These are phyloP conservation scores for Campoletis sonorensis DNA, from an alignment of 1,140 invertebrate species.

Conservation along the genomic window DNA sequence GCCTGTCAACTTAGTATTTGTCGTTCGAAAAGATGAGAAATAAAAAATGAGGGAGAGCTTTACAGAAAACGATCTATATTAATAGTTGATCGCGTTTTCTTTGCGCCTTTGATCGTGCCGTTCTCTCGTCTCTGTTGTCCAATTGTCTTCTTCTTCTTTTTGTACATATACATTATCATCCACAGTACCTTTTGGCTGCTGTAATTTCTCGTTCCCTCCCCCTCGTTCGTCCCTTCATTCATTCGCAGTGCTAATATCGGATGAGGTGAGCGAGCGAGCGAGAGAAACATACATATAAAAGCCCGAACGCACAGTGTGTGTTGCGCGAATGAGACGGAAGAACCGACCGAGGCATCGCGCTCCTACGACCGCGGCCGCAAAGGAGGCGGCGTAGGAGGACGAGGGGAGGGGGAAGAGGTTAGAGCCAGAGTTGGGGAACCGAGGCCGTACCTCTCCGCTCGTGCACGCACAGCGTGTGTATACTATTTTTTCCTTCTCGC, in stretches of 20 bases:
- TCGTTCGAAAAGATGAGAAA: background rate
- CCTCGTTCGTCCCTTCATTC: background rate
- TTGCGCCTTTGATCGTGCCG: background rate
- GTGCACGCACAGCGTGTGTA: constrained; percentile 13
- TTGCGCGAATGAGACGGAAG: background rate
- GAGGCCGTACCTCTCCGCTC: constrained; percentile 7
- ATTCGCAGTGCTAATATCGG: background rate
- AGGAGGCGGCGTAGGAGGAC: background rate
- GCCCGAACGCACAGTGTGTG: background rate
- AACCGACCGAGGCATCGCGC: constrained; percentile 3
- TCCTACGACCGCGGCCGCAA: background rate
- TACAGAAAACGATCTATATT: constrained; percentile 17
- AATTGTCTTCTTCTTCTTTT: background rate
- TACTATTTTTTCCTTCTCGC: background rate
- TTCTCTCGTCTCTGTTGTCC: background rate
- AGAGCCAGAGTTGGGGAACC: constrained; percentile 3
- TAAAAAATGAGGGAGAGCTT: background rate
- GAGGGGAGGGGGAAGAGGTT: background rate
- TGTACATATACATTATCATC: background rate
- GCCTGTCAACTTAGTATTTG: background rate
- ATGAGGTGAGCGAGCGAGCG: background rate
- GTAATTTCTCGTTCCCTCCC: background rate
- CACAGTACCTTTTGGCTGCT: background rate
- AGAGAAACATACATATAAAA: background rate
- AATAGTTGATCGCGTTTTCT: constrained; percentile 8